These are phyloP conservation scores for Dipodomys stephensi DNA, from an alignment of 2,113 vertebrate genomes.

Conservation along the genomic window DNA sequence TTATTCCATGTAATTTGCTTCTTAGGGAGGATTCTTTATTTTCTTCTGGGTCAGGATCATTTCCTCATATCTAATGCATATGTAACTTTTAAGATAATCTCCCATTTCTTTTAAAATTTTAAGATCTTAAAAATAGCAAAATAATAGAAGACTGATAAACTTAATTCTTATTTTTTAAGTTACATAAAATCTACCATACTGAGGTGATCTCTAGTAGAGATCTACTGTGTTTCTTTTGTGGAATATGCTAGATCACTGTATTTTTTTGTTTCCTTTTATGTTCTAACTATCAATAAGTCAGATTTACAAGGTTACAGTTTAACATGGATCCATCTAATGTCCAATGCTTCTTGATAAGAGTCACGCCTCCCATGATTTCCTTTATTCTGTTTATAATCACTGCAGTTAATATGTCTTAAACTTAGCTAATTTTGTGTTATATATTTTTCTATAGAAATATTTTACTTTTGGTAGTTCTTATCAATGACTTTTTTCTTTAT, in stretches of 20 bases:
- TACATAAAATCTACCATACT: background rate
- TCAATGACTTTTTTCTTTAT: conserved; percentile 10
- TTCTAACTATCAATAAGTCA: too few relatives aligned
- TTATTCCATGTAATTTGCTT: conserved; percentile 38
- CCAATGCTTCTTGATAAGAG: too few relatives aligned
- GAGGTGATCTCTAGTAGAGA: background rate
- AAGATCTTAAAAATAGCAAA: conserved; percentile 41
- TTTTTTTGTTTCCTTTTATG: too few relatives aligned
- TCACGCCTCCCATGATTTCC: too few relatives aligned
- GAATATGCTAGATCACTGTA: background rate
- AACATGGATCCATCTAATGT: too few relatives aligned
- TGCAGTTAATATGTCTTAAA: conserved; percentile 16
- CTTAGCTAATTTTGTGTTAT: conserved; percentile 26
- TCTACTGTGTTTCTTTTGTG: conserved; percentile 20
- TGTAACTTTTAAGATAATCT: conserved; percentile 35
- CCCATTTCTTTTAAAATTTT: conserved; percentile 49
- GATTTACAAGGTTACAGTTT: too few relatives aligned
- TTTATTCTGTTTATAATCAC: background rate
- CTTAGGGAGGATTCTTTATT: conserved; percentile 25
- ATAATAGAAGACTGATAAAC: conserved; percentile 46
- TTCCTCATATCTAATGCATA: background rate
- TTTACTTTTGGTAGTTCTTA: conserved; percentile 41
- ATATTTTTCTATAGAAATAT: background rate
- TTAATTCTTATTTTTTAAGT: conserved; percentile 51
- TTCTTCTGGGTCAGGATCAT: conserved; percentile 3